Evolutionary conservation across 2,888 invertebrate genomes (phyloP).

Genomic region (Erebia epiphron): DNA sequence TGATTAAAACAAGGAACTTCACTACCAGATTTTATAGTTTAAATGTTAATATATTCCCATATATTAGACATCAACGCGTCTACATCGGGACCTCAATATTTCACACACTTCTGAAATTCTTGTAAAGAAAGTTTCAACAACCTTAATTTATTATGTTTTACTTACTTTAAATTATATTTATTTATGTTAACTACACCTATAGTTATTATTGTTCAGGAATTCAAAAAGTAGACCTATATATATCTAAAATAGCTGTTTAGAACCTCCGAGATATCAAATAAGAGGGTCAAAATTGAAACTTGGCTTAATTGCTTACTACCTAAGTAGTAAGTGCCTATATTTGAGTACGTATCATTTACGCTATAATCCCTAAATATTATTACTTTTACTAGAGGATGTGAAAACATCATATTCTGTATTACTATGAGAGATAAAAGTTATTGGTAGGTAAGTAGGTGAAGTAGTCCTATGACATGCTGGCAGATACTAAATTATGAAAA

Average conservation of each 20-base stretch:
- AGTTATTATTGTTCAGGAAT: not conserved
- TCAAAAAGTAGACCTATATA: not conserved
- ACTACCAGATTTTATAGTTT: not conserved
- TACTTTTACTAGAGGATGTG: too few relatives aligned
- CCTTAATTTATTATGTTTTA: not conserved
- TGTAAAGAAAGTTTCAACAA: not conserved
- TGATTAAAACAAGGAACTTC: not conserved
- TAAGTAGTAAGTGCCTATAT: too few relatives aligned
- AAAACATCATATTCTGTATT: not conserved
- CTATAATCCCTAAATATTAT: too few relatives aligned
- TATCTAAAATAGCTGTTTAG: not conserved
- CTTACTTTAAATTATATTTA: too few relatives aligned
- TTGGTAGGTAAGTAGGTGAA: not conserved
- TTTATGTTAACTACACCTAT: too few relatives aligned
- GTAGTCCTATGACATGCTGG: not conserved
- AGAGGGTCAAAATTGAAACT: too few relatives aligned
- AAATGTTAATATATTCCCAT: not conserved
- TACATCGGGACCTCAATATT: conserved; percentile 5
- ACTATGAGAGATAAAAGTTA: not conserved
- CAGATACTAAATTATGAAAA: not conserved
- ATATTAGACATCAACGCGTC: conserved; percentile 20
- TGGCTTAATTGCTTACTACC: too few relatives aligned
- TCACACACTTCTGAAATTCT: not conserved
- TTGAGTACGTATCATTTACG: too few relatives aligned
- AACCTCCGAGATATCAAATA: not conserved